Evolutionary conservation across 1,140 invertebrate species (phyloP).

Genomic region (Leptinotarsa defecta): DNA sequence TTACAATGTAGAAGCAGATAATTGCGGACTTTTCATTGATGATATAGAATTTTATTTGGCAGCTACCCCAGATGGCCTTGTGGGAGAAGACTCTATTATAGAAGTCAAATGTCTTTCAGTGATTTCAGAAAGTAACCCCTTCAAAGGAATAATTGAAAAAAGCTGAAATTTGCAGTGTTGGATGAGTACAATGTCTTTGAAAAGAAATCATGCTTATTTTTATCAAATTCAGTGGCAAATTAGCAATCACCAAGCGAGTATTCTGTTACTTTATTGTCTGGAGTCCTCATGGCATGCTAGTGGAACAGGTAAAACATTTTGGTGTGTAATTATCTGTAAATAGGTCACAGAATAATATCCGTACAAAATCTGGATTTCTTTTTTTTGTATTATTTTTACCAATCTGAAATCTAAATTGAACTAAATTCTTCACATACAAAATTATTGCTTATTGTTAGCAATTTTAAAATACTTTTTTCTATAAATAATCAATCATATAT

Average conservation of each 20-base stretch:
- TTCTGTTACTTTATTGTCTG: slow-evolving; percentile 25
- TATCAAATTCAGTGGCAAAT: slow-evolving; percentile 40
- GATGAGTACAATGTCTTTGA: no score
- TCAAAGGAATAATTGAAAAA: neutral
- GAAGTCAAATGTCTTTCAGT: neutral
- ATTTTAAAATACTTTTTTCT: no score
- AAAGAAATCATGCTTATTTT: slow-evolving; percentile 35
- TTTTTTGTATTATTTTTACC: no score
- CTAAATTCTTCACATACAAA: no score
- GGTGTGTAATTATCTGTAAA: no score
- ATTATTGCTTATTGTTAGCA: no score
- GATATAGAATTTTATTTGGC: slow-evolving; percentile 49
- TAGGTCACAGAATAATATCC: no score
- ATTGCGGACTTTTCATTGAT: slow-evolving; percentile 55
- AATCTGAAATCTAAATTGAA: no score
- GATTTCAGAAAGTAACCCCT: neutral
- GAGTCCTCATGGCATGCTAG: neutral
- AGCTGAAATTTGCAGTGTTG: no score
- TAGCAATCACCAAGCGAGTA: slow-evolving; percentile 33
- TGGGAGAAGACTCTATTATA: slow-evolving; percentile 28
- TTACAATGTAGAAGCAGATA: slow-evolving; percentile 37
- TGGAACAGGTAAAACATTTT: neutral
- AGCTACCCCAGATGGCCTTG: slow-evolving; percentile 56
- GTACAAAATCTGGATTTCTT: no score
- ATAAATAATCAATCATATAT: no score